These are phyloP conservation scores for Drosophila borealis DNA, from an alignment of 2,888 invertebrate genomes.

Conservation along the genomic window DNA sequence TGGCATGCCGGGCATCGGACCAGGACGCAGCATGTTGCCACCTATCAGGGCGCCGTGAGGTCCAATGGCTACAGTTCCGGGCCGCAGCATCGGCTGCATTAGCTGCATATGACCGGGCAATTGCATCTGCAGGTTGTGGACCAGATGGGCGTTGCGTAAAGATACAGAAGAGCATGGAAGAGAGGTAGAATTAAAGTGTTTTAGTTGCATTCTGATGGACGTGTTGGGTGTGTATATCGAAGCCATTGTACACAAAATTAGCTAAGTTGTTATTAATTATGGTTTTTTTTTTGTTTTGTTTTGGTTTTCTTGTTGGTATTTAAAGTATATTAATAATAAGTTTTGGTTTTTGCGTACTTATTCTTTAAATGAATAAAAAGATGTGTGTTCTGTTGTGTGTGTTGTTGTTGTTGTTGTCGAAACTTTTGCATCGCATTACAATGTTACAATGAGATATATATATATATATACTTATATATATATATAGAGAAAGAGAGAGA, in stretches of 20 bases:
- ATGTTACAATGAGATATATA: slow-evolving; percentile 66
- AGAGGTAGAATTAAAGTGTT: slow-evolving; percentile 51
- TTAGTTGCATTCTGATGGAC: slow-evolving; percentile 29
- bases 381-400: slow-evolving; percentile 43
- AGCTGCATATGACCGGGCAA: slow-evolving; percentile 84
- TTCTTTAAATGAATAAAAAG: slow-evolving; percentile 63
- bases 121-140: slow-evolving; percentile 59
- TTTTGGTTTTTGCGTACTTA: slow-evolving; percentile 65
- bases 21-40: slow-evolving; percentile 83
- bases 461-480: slow-evolving; percentile 19
- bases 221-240: slow-evolving; percentile 63
- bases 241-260: slow-evolving; percentile 80
- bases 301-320: slow-evolving; percentile 51
- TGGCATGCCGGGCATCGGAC: slow-evolving; percentile 83
- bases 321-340: slow-evolving; percentile 69
- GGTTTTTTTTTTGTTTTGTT: slow-evolving; percentile 35
- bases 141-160: slow-evolving; percentile 38
- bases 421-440: slow-evolving; percentile 83
- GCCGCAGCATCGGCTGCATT: slow-evolving; percentile 84
- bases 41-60: slow-evolving; percentile 83
- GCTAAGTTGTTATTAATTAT: slow-evolving; percentile 76
- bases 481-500: slow-evolving; percentile 30
- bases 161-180: slow-evolving; percentile 76
- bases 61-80: slow-evolving; percentile 83
- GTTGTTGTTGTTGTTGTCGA: slow-evolving; percentile 38